Evolutionary conservation across 2,888 invertebrate genomes (phyloP).

Genomic region (Idaea biselata): DNA sequence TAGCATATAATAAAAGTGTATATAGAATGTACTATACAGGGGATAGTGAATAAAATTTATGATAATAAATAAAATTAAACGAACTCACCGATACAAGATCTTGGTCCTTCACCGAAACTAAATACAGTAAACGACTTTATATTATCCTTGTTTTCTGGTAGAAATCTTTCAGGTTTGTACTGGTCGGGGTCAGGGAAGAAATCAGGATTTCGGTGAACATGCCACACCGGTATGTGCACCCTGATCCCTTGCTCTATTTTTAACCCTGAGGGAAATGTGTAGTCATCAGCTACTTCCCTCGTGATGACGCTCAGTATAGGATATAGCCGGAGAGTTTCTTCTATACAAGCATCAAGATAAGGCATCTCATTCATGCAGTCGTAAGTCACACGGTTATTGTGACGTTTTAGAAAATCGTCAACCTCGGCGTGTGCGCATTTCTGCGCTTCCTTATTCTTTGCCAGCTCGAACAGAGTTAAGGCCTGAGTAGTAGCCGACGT

Average conservation of each 20-base stretch:
- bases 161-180: conserved; percentile 45
- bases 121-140: conserved; percentile 41
- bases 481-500: conserved; percentile 28
- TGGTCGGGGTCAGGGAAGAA: conserved; percentile 42
- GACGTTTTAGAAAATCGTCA: conserved; percentile 18
- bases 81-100: conserved; percentile 45
- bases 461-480: conserved; percentile 26
- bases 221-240: conserved; percentile 42
- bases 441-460: conserved; percentile 25
- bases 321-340: conserved; percentile 42
- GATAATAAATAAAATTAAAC: background rate
- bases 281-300: conserved; percentile 43
- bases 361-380: conserved; percentile 35
- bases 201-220: conserved; percentile 40
- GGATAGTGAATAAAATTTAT: no score
- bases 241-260: conserved; percentile 37
- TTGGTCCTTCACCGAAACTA: conserved; percentile 47
- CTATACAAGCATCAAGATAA: conserved; percentile 41
- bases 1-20: no score
- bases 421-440: conserved; percentile 19
- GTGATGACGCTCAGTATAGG: conserved; percentile 40
- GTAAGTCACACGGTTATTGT: conserved; percentile 19
- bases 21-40: no score
- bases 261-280: conserved; percentile 40
- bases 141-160: conserved; percentile 35